phyloP scores from a whole-genome alignment of 2,888 invertebrate species.

The Pyrocoelia pectoralis region DNA sequence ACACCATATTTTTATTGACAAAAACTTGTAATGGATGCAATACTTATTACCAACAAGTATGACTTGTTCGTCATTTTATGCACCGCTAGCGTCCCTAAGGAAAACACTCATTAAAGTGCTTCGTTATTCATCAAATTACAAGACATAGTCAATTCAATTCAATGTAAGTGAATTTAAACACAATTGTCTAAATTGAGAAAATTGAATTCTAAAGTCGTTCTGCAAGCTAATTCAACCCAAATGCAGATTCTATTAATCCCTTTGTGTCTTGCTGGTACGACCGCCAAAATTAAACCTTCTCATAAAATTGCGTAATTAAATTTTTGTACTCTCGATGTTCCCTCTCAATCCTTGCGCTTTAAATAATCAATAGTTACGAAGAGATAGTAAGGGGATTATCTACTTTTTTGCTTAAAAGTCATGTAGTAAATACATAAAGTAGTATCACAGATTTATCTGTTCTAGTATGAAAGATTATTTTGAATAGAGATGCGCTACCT shows the following conservation, averaged over 20 bases:
- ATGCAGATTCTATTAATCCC: conserved; percentile 49
- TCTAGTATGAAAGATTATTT: too few species aligned
- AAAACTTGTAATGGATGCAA: neutral
- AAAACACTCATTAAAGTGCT: conserved; percentile 22
- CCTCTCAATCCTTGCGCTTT: conserved; percentile 17
- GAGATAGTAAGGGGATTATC: too few species aligned
- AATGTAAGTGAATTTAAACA: conserved; percentile 51
- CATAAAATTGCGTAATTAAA: conserved; percentile 41
- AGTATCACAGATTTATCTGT: too few species aligned
- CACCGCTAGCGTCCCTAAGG: conserved; percentile 17
- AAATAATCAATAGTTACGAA: neutral
- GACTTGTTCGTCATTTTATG: conserved; percentile 19
- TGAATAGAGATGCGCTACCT: neutral
- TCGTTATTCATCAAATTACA: conserved; percentile 27
- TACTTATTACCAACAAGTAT: neutral
- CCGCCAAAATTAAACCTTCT: conserved; percentile 41
- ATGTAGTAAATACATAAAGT: too few species aligned
- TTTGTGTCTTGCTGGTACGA: conserved; percentile 42
- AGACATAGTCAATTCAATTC: conserved; percentile 30
- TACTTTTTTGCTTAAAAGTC: too few species aligned
- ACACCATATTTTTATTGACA: neutral
- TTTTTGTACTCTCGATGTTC: conserved; percentile 28
- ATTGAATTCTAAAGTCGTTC: conserved; percentile 49
- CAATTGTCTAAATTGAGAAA: conserved; percentile 52
- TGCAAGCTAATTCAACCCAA: conserved; percentile 47